These are phyloP conservation scores for Blomia tropicalis DNA, from an alignment of 2,888 invertebrate genomes.

Conservation along the genomic window DNA sequence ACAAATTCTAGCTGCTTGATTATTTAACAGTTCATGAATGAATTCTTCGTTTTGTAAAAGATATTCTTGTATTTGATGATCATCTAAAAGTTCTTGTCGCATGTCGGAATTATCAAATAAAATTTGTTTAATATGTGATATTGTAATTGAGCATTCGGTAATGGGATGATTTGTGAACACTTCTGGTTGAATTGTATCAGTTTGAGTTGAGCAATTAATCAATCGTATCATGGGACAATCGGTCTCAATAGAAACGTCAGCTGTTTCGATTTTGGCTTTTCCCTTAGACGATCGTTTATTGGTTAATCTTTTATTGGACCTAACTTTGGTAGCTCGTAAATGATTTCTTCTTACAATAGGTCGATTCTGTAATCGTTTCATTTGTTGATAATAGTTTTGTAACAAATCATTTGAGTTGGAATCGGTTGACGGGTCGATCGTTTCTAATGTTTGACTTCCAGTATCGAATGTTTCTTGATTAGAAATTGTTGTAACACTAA, in stretches of 20 bases:
- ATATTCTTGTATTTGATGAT: not conserved
- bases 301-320: not conserved
- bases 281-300: not conserved
- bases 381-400: conserved; percentile 1
- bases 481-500: not conserved
- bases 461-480: not conserved
- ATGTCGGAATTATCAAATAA: not conserved
- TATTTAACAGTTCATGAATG: not conserved
- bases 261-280: not conserved
- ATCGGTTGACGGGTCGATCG: not conserved
- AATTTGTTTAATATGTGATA: not conserved
- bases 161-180: not conserved
- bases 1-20: not conserved
- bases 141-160: not conserved
- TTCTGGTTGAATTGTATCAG: not conserved
- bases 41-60: not conserved
- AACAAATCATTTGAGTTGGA: not conserved
- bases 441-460: not conserved
- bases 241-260: not conserved
- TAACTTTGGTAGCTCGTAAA: not conserved
- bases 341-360: not conserved
- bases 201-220: not conserved
- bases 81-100: not conserved
- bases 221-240: not conserved
- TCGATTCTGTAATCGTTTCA: not conserved